Conservation (phyloP, 2,113 vertebrate species). For the Pontoporia blainvillei region DNA sequence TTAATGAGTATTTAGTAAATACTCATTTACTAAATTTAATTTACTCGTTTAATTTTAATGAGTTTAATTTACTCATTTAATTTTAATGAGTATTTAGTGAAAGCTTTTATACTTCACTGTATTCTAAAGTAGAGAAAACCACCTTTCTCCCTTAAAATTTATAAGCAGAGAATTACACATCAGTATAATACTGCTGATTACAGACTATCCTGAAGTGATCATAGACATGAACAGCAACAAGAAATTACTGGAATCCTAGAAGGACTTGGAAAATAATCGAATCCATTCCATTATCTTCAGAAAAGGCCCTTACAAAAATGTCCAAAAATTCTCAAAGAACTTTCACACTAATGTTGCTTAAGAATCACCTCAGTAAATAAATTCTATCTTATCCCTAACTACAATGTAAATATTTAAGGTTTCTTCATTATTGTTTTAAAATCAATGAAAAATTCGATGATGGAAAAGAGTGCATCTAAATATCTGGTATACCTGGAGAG, state of each 20-base stretch:
- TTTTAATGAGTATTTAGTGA: not conserved
- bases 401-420: not conserved
- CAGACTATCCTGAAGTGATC: not conserved
- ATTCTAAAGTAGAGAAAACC: slow-evolving; percentile 47
- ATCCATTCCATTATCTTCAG: not conserved
- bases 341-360: not conserved
- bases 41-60: no score
- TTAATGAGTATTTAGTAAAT: not conserved
- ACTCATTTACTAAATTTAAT: no score
- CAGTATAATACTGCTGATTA: not conserved
- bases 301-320: slow-evolving; percentile 33
- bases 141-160: not conserved
- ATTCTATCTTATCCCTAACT: not conserved
- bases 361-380: not conserved
- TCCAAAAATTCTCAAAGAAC: not conserved
- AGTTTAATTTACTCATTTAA: no score
- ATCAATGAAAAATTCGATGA: not conserved
- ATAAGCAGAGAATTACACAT: not conserved
- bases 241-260: not conserved
- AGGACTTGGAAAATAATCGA: not conserved
- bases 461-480: not conserved
- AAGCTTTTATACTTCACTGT: not conserved
- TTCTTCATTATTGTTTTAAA: not conserved
- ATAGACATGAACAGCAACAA: not conserved
- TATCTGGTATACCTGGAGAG: not conserved